These are phyloP conservation scores for Trachelus troglodyta DNA, from an alignment of 2,888 invertebrate species.

Conservation along the genomic window DNA sequence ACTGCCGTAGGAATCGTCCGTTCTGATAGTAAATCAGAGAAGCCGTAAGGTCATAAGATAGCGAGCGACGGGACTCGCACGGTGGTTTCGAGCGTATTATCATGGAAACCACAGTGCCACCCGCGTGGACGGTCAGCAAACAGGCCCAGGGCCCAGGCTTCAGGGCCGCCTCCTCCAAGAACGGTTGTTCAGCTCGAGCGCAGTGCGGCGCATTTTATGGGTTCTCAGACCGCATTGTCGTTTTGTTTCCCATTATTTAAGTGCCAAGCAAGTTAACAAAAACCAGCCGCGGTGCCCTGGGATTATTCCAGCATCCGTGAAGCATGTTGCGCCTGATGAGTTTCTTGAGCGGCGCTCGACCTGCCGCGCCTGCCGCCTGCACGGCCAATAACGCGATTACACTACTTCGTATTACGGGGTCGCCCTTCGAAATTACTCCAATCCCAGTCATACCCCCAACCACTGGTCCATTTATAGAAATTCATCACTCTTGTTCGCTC, in stretches of 20 bases:
- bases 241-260: conserved; percentile 48
- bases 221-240: conserved; percentile 38
- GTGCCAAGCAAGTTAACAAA: conserved; percentile 40
- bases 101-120: conserved; percentile 42
- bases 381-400: conserved; percentile 31
- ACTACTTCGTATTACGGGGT: neutral
- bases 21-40: conserved; percentile 7
- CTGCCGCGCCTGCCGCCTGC: conserved; percentile 15
- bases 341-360: conserved; percentile 24
- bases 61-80: conserved; percentile 5
- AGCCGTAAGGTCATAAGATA: conserved; percentile 35
- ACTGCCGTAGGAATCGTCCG: neutral
- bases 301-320: conserved; percentile 35
- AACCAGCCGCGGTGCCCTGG: conserved; percentile 32
- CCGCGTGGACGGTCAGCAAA: conserved; percentile 40
- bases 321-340: conserved; percentile 28
- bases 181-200: conserved; percentile 27
- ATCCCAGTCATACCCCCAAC: conserved; percentile 12
- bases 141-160: conserved; percentile 18
- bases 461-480: neutral
- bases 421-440: neutral
- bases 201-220: conserved; percentile 36
- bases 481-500: neutral
- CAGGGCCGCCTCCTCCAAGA: conserved; percentile 4
- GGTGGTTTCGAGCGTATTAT: conserved; percentile 28